Evolutionary conservation across 2,888 invertebrate species (phyloP), one percentile per base, ranked within the genome.

Genomic region (Macrostomum cliftonense): DNA sequence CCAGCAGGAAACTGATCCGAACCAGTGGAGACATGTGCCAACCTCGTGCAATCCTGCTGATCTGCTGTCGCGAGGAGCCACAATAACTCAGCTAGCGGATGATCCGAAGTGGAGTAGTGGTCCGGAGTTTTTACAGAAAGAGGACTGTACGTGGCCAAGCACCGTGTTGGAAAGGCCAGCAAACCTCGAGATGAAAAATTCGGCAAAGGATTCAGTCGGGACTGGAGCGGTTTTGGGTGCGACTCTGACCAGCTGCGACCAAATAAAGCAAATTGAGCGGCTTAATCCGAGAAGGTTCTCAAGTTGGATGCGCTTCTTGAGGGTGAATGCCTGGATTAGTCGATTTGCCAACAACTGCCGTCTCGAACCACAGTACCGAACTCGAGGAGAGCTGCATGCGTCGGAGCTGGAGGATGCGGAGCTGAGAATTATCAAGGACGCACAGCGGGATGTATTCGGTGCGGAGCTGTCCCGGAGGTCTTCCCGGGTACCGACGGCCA

Each of bases 31-130:
- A 4, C 42, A 50, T 37, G 28, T 49, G 17, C 39, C 50, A 39
- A 46, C 50, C 11, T 37, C 43, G 4, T 21, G 16, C 20, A 51
- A 53, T 44, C 40, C 47, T 19, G 53, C 53, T 12, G 53, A 51
- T 45, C 37, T 51, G 39, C 28, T 28, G 16, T n/a, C 50, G 13
- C 14, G 44, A 14, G 43, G 51, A 19, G 39, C 42, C 14, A 43
- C 43, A n/a, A 45, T 43, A 36, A 9, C 19, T n/a, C 36, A 43
- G n/a, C n/a, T 46, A 37, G 37, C 39, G 13, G 16, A 43, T n/a
- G 45, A 45, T 36, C 38, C 28, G 13, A 16, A 36, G 12, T 49
- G 52, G 50, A 51, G 45, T 48, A 28, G 37, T 37, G 53, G 50
- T 7, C 50, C 46, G 14, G 17, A 38, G 14, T 49, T 49, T 42